phyloP scores from a whole-genome alignment of 1,140 invertebrate species.

The honey bee (Apis mellifera) region Amel_HAv3.1 CM009944.2:9258001-9258500 shows the following conservation, averaged over 20 bases:
- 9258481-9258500: conserved; percentile 76
- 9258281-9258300: conserved; percentile 71
- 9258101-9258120: conserved; percentile 76
- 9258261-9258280: conserved; percentile 66
- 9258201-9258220: not conserved
- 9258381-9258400: conserved; percentile 73
- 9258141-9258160: conserved; percentile 73
- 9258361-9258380: conserved; percentile 66
- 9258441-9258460: conserved; percentile 2
- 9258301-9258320: conserved; percentile 74
- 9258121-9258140: conserved; percentile 72
- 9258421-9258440: not conserved
- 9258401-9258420: conserved; percentile 65
- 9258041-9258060: conserved; percentile 78
- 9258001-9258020: conserved; percentile 66
- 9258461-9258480: conserved; percentile 14
- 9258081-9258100: conserved; percentile 69
- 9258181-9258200: conserved; percentile 24
- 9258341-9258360: conserved; percentile 65
- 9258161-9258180: conserved; percentile 71
- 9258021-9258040: conserved; percentile 75
- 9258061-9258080: conserved; percentile 73
- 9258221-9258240: conserved; percentile 26
- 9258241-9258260: conserved; percentile 65
- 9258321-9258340: conserved; percentile 75